Conservation (phyloP, 30 jellyfish, hydroid and myxozoan genomes). For the Cassiopea andromeda region DNA sequence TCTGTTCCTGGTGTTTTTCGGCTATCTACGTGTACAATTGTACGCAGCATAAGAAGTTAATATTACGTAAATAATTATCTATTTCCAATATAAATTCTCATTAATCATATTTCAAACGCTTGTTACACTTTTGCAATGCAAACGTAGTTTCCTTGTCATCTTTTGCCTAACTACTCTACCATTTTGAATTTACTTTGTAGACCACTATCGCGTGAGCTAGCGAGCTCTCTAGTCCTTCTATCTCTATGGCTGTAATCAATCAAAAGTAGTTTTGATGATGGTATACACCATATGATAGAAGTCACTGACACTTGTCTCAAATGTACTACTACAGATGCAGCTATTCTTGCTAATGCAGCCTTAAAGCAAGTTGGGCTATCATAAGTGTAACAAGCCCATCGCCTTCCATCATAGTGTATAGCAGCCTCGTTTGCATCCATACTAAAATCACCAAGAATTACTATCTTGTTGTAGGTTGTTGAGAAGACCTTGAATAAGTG, state of each 20-base stretch:
- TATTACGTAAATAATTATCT: no score
- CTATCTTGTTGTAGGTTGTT: conserved; percentile 35
- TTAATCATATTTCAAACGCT: no score
- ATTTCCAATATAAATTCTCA: no score
- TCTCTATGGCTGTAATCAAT: conserved; percentile 8
- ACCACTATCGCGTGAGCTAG: no score
- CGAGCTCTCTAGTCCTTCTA: no score
- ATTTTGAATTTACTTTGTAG: no score
- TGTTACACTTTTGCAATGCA: no score
- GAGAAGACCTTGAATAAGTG: neutral
- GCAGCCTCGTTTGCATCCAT: conserved; percentile 30
- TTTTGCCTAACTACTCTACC: no score
- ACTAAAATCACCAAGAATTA: conserved; percentile 27
- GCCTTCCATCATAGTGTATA: conserved; percentile 27
- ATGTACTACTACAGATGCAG: conserved; percentile 13
- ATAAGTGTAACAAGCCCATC: conserved; percentile 6
- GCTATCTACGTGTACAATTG: no score
- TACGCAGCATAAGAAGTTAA: no score
- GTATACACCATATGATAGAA: conserved; percentile 45
- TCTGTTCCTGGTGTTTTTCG: no score
- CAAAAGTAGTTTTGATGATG: conserved; percentile 23
- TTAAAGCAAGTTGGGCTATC: conserved; percentile 6
- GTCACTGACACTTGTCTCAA: conserved; percentile 27
- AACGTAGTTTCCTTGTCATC: no score
- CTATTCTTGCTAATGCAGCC: conserved; percentile 20